These are phyloP conservation scores for Zaprionus inermis DNA, from an alignment of 1,140 invertebrate genomes.

Conservation along the genomic window DNA sequence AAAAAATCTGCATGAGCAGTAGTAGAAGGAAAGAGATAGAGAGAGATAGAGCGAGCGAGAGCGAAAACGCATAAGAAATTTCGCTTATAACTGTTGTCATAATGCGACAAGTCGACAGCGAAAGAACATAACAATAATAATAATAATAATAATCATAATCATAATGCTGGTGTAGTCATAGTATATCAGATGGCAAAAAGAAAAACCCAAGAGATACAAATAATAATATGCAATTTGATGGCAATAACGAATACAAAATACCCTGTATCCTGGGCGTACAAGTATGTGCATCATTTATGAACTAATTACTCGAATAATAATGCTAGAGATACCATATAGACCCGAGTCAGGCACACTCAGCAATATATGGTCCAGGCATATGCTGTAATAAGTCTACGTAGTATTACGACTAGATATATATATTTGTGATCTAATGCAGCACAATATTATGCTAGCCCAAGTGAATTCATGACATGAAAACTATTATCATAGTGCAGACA, in stretches of 20 bases:
- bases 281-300: no score
- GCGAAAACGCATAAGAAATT: neutral
- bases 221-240: neutral
- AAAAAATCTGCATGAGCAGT: constrained; percentile 10
- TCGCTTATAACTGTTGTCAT: constrained; percentile 17
- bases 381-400: no score
- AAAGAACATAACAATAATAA: constrained; percentile 31
- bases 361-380: no score
- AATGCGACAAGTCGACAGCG: constrained; percentile 32
- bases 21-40: neutral
- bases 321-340: no score
- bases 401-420: no score
- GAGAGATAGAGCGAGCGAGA: neutral
- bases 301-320: no score
- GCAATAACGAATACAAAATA: constrained; percentile 1
- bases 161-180: constrained; percentile 22
- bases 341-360: no score
- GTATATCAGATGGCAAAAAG: neutral
- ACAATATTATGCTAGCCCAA: neutral
- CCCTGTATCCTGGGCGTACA: neutral
- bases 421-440: no score
- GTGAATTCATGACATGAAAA: neutral
- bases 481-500: neutral
- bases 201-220: constrained; percentile 1
- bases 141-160: constrained; percentile 33